Base-by-base conservation (phyloP, 1,140 invertebrate species). In the Polyergus mexicanus region DNA sequence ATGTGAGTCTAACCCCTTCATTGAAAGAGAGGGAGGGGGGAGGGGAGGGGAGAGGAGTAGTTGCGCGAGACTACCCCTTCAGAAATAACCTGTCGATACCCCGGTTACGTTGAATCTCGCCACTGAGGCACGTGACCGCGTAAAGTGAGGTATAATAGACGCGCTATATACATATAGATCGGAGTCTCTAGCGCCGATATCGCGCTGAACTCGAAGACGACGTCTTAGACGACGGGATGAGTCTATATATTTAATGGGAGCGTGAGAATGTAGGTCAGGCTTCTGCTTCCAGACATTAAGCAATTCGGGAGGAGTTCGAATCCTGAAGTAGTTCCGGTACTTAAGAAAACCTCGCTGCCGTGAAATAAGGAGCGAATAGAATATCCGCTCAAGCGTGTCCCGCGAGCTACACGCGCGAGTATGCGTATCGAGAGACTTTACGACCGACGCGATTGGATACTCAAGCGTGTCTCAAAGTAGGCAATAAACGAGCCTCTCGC, bases 241-340 rank as follows among this genome's bases (percentile, higher is more conserved):
- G 35, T 78, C 75, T 72, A 86, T 51, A 51, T 89, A 86, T 89
- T 89, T 89, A 89, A 89, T 83, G 56, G 41, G 16, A 68, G n/a
- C 62, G 19, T 56, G 19, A 44, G 69, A 86, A 89, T 89, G 32
- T 89, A 86, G 88, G 87, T 88, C 84, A 69, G 87, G 47, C 86
- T 86, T 76, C 87, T 71, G 86, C 83, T 88, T 86, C 62, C 84
- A 77, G 85, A 89, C 88, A 81, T 89, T 89, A 89, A 89, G 88
- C 84, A 77, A 89, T 89, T 86, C 72, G 51, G 19, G 35, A 66
- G 83, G 80, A 89, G 78, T 87, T 87, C 77, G 60, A 80, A 85
- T 89, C 41, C 85, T 54, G 68, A 89, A 89, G 88, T 84, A 89
- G 88, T 87, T 89, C 62, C 83, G 85, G 54, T 76, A 75, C 56